Evolutionary conservation across 2,113 vertebrate species (phyloP).

Genomic region (Dipodomys ordii): DNA sequence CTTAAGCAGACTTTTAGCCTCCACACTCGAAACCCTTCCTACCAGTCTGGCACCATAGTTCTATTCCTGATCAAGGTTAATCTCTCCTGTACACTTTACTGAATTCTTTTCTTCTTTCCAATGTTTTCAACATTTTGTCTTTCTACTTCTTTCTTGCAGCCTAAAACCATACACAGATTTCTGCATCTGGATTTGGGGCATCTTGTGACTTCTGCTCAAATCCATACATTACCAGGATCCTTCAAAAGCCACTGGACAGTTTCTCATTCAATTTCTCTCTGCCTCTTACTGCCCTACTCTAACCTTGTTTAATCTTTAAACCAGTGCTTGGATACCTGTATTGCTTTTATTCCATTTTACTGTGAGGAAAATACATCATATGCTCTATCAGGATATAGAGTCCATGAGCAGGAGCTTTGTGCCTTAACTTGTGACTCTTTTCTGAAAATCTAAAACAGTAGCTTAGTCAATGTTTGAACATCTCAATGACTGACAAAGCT

Average conservation of each 20-base stretch:
- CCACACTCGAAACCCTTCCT: neutral
- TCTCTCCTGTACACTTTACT: neutral
- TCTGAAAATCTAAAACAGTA: neutral
- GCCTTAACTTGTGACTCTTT: neutral
- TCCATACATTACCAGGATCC: neutral
- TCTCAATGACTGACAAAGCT: conserved; percentile 10
- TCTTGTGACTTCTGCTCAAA: neutral
- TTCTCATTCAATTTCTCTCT: neutral
- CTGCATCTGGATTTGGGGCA: neutral
- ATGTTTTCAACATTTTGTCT: neutral
- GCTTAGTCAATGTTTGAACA: neutral
- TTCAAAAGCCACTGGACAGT: neutral
- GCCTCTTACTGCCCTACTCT: neutral
- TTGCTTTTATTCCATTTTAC: conserved; percentile 23
- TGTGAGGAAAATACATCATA: neutral
- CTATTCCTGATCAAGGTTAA: neutral
- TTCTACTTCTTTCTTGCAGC: neutral
- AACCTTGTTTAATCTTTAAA: neutral
- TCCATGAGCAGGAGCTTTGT: neutral
- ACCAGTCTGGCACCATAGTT: neutral
- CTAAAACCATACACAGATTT: neutral
- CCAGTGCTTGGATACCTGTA: neutral
- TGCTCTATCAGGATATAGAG: neutral
- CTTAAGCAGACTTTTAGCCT: neutral
- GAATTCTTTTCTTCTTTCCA: neutral